Base-by-base conservation (phyloP, 2,888 invertebrate species). In the Pterostichus niger region DNA sequence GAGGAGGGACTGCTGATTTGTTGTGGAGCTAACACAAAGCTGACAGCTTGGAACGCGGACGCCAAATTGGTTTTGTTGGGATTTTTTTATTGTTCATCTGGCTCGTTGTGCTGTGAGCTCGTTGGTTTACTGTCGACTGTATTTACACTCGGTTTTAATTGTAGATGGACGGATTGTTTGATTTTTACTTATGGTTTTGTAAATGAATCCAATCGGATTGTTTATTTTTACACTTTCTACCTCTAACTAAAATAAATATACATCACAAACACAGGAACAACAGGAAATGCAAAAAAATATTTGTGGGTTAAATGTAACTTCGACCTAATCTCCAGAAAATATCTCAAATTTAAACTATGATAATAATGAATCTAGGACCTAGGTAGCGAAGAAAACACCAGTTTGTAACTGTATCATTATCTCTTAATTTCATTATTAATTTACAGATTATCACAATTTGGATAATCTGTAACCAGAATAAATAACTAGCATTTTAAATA, bases 21-120 rank as follows among this genome's bases (percentile, higher is more conserved):
- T 75, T 52, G 75, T 52, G 75, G 35, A 75, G 75, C 75, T 52
- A 75, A 75, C 75, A 52, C 49, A 52, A 52, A 75, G 52, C 52
- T 75, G 75, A 75, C 75, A 75, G 52, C 49, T 75, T 75, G 49
- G 49, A 75, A 75, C 75, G 80, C 80, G 80, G 33, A 64, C 80
- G 64, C 80, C 49, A 80, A 80, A 80, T 80, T 80, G 80, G 80
- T 80, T 80, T 80, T 80, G 80, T 80, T 80, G 64, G 80, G 64
- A 40, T 78, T 80, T 80, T 76, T 77, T 77, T 77, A 56, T 77
- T 59, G 77, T 77, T 77, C 64, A 64, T 64, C 64, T 64, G 64
- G 2, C 64, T 64, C 64, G 64, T 52, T 52, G 56, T 17, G 17
- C 24, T 9, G 33, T 64, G 64, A 64, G 33, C 64, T 31, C 7